Evolutionary conservation across 2,888 invertebrate genomes (phyloP), one percentile per base, ranked within the genome.

Genomic region (Cephonodes hylas): DNA sequence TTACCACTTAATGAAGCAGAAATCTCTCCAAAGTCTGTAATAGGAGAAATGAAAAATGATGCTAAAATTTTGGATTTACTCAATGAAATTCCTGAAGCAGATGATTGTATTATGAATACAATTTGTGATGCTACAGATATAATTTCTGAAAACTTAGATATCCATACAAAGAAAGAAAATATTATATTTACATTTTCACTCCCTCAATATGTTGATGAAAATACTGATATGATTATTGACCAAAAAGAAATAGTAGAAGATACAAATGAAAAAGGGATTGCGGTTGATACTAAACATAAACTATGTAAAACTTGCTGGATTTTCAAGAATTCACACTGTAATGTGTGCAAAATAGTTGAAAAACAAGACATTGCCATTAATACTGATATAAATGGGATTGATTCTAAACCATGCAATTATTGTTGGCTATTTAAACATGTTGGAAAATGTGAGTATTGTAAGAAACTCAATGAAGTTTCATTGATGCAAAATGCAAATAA

Each of bases 401-500:
- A 56, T 53, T 42, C 1, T 38, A 20, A 48, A 38, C 8, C 45
- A 65, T 85, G 86, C 61, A 73, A 77, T 46, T 65, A 65, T 62
- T 86, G 86, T 60, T 86, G 85, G 81, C 25, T 86, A 22, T 86
- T 85, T 42, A 65, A 64, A 58, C 63, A 73, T 62, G 53, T 68
- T 8, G 61, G 63, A 0, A 76, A 72, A 68, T 86, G 86, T 74
- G 66, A 76, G 57, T 48, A 66, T 59, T 88, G 87, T 65, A 76
- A 79, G 31, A 77, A 70, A 63, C 8, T 48, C 15, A 58, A 63
- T 13, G 63, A 59, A 34, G 58, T 65, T 13, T 61, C 1, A 20
- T 10, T 53, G 1, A 22, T 27, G 6, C 1, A 27, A 53, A 18
- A 53, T 10, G 15, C 8, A 8, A 44, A 20, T 44, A 20, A 7